Base-by-base conservation (phyloP, 2,797 vertebrate species). In the Orientallactaga sibirica region DNA sequence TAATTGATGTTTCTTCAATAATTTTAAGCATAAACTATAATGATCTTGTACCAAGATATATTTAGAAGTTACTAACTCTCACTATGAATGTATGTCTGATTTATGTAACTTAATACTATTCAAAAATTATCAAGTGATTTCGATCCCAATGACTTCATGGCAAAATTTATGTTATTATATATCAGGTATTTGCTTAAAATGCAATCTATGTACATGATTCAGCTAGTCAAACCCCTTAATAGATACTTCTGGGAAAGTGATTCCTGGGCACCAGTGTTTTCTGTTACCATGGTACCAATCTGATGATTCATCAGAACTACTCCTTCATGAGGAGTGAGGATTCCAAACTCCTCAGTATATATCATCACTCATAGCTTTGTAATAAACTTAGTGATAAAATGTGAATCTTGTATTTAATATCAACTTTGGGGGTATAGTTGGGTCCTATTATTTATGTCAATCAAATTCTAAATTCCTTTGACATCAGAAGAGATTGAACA, bases 81-180 rank as follows among this genome's bases (percentile, higher is more conserved):
- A 3, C 15, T 79, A 55, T 33, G 41, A 70, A 80, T 68, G 75
- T 89, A 61, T 20, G 18, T 75, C 86, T 83, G 68, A 79, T 86
- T 88, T 88, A 43, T 62, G 29, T 66, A 43, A 7, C 12, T 71
- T 92, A 91, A 88, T 5, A 27, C 37, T n/a, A 27, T 43, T 86
- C 77, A 75, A 93, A 78, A 85, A 90, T 20, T 14, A 95, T 77
- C 20, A 33, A 37, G 43, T 91, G 77, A 73, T 86, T 92, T 88
- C 58, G 73, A 84, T 74, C 7, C 11, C 70, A 68, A 16, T 29
- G 55, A 80, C 25, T 73, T 80, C 67, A 92, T 83, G n/a, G 73
- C n/a, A 88, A 33, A 41, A 67, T 73, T 84, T 37, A 43, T 88
- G 20, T 80, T 76, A 22, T 58, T 1, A 41, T 64, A 74, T 14